Evolutionary conservation across 1,140 invertebrate genomes (phyloP), one percentile per base, ranked within the genome.

Genomic region (Atta cephalotes): DNA sequence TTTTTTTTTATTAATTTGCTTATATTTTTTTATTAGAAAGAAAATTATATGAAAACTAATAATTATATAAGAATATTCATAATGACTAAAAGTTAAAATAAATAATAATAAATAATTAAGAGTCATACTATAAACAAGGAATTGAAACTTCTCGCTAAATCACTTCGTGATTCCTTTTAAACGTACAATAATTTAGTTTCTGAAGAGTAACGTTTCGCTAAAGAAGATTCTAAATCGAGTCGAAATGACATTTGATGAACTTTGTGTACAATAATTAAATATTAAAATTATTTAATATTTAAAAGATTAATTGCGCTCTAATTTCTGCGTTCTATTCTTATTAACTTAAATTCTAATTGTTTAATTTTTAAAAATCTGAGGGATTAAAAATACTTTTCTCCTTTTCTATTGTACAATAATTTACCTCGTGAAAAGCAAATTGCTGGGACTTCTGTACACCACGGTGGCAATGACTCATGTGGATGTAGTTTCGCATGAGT

Each of bases 401-500:
- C 7, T 45, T 45, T 45, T 45, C 9, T 45, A 45, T 45, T 12
- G 39, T 12, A 45, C 39, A 12, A 45, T 45, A 45, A 45, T 45
- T 88, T 56, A 97, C 97, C 95, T 97, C 96, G 93, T 97, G 97
- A 58, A 96, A 95, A 1, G 97, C 96, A 91, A 96, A 96, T 88
- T 95, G 95, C 28, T 94, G 93, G 3, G 96, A 96, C 89, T 96
- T 96, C 94, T 97, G 97, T 72, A 95, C 95, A 10, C 89, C 94
- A 28, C 95, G 93, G 91, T 96, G 92, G 4, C 97, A 96, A 0
- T 96, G 96, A 92, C 96, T 97, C 89, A 96, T 95, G 14, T 96
- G 94, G 74, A 98, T 96, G 91, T 97, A 98, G 91, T 97, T 95
- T 66, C 96, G 96, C 80, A 95, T 95, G 28, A 97, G 86, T 21